Conservation (phyloP, 2,888 invertebrate genomes). For the Clostera curtula region DNA sequence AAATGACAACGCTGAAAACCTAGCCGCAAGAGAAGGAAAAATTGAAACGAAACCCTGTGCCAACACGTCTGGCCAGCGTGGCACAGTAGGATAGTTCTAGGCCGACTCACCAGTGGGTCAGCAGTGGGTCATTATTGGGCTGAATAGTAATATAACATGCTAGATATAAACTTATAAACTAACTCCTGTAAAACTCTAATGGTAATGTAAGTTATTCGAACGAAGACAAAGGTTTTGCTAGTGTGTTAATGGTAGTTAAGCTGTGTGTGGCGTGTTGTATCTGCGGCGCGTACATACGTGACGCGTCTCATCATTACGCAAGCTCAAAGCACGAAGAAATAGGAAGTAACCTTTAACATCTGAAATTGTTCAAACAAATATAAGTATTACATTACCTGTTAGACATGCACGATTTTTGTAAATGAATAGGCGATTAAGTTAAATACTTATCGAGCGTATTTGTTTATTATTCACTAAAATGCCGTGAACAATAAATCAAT, state of each 20-base stretch:
- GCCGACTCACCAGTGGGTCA: no score
- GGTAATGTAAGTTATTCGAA: no score
- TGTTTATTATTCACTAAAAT: slow-evolving; percentile 21
- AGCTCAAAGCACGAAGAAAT: slow-evolving; percentile 44
- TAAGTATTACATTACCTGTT: slow-evolving; percentile 51
- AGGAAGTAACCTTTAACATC: slow-evolving; percentile 69
- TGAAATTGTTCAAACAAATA: slow-evolving; percentile 59
- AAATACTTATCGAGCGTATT: slow-evolving; percentile 22
- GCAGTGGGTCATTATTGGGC: no score
- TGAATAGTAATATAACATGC: no score
- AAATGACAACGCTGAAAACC: no score
- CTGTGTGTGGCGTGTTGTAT: slow-evolving; percentile 36
- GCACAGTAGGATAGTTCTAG: no score
- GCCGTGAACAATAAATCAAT: slow-evolving; percentile 24
- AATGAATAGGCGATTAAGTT: slow-evolving; percentile 27
- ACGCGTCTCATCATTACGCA: slow-evolving; percentile 48
- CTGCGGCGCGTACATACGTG: slow-evolving; percentile 41
- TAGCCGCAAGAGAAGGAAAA: no score
- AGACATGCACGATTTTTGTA: slow-evolving; percentile 53
- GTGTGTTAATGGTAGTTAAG: slow-evolving; percentile 33
- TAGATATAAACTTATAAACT: no score
- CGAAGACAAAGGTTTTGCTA: slow-evolving; percentile 10
- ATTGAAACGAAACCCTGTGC: no score
- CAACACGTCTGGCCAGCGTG: no score
- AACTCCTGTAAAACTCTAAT: no score